Base-by-base conservation (phyloP, 2,113 vertebrate genomes). In the Patagioenas fasciata region DNA sequence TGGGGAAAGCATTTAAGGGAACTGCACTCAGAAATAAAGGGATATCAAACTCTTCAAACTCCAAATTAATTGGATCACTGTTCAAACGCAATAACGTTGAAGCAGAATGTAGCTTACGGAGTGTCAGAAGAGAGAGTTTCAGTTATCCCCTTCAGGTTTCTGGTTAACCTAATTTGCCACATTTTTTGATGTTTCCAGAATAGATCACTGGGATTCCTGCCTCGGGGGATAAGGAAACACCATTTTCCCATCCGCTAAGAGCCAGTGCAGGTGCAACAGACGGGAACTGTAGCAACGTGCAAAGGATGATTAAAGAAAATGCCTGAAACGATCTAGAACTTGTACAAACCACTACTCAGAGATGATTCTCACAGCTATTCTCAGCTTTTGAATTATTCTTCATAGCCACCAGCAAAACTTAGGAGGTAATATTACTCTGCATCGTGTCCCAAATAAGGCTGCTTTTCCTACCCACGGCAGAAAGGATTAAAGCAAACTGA, bases 181-280 rank as follows among this genome's bases (percentile, higher is more conserved):
- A 7, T 34, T 42, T 87, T 91, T 77, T 84, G 42, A 90, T 87
- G 89, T 89, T 95, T 95, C 92, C 93, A 95, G 87, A 69, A 56
- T 0, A 93, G 95, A 83, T 96, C 95, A 92, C 60, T 94, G 93
- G 95, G 94, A 96, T 97, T 96, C 94, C 95, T 95, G 94, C 96
- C 97, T 95, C 6, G 7, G 88, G 94, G 96, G 73, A 58, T 67
- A 34, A 96, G 48, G 96, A 93, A 97, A 97, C 40, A 83, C 93
- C 96, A 91, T 95, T 96, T 97, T 97, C 97, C 96, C 96, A 97
- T 32, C 96, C 78, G 88, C 85, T 38, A 48, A 15, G 73, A 92
- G 91, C 82, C 96, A 95, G 93, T 61, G 92, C 97, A 97, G 96
- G 96, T 97, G 97, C 94, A 97, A 26, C 62, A 93, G 78, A 71